Base-by-base conservation (phyloP, 37 sponge, comb jelly and placozoan species). In the Mnemiopsis leidyi region DNA sequence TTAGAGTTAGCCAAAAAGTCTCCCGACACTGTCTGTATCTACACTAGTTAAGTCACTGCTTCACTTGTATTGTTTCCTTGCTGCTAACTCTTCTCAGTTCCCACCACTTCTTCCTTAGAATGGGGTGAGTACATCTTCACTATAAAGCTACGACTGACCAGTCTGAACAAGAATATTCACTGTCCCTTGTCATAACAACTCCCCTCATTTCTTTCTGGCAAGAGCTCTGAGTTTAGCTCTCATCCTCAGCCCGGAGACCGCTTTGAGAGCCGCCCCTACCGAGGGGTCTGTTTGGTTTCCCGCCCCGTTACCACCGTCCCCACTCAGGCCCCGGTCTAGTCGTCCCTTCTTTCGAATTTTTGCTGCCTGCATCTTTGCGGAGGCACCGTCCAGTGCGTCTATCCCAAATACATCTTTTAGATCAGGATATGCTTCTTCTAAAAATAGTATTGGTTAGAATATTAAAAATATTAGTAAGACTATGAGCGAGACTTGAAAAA, bases 401-500 rank as follows among this genome's bases (percentile, higher is more conserved):
- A 85, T 40, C 3, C 90, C 90, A 39, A 85, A 85, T 25, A 85
- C 36, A 5, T 85, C 90, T 26, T 85, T 85, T 33, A 85, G 61
- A 18, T 85, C 90, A 85, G 90, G 90, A 39, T 32, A 85, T 29
- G 25, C 26, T 0, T 28, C 23, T 16, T 85, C 90, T 85, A 29
- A 20, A 39, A 37, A 9, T 13, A 82, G 5, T 20, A 28, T 21
- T 61, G 9, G n/a, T n/a, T n/a, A n/a, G n/a, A n/a, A n/a, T n/a
- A n/a, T n/a, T n/a, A n/a, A n/a, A n/a, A n/a, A n/a, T n/a, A n/a
- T n/a, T n/a, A n/a, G n/a, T n/a, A n/a, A n/a, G n/a, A n/a, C n/a
- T n/a, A n/a, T n/a, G n/a, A n/a, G n/a, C n/a, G n/a, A n/a, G n/a
- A n/a, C n/a, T n/a, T n/a, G n/a, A n/a, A n/a, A n/a, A n/a, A n/a